Conservation (phyloP, 92 coral and sea anemone species). For the Zoanthus solanderi region DNA sequence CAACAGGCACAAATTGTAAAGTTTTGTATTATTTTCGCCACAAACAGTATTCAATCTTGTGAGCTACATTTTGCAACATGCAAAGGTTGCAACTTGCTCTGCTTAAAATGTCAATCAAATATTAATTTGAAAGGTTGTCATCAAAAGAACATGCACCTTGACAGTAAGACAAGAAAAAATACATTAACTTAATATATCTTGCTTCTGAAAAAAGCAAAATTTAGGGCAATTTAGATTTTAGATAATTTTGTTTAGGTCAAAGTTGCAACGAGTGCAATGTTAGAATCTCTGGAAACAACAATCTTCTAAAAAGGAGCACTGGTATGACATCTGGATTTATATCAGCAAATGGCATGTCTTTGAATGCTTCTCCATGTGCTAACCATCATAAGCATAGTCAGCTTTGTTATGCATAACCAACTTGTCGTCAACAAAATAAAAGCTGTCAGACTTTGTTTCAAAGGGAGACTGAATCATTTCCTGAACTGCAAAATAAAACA, state of each 20-base stretch:
- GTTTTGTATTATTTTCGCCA: too few species aligned
- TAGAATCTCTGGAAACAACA: neutral
- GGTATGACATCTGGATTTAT: neutral
- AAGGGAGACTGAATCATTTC: constrained; percentile 97
- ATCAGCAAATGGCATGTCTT: neutral
- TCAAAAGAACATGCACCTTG: too few species aligned
- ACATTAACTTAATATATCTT: neutral
- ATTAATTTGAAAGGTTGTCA: too few species aligned
- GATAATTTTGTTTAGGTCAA: neutral
- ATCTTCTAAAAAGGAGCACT: neutral
- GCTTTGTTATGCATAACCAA: constrained; percentile 98
- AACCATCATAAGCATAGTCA: constrained; percentile 97
- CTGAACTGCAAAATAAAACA: constrained; percentile 75
- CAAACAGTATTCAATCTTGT: too few species aligned
- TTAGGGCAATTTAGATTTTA: neutral
- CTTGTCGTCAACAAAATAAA: constrained; percentile 97
- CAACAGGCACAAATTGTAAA: too few species aligned
- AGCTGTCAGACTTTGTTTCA: constrained; percentile 99
- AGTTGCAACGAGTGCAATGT: neutral
- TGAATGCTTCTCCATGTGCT: constrained; percentile 18
- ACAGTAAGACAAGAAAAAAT: neutral
- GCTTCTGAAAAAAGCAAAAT: neutral
- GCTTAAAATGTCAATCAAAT: too few species aligned
- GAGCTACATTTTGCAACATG: too few species aligned
- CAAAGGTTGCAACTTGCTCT: too few species aligned